Percentiles rank a stretch among this genome's conserved stretches.
These are phyloP conservation scores for Brachionus rubens DNA, from an alignment of 1,140 invertebrate genomes.

Conservation along the genomic window DNA sequence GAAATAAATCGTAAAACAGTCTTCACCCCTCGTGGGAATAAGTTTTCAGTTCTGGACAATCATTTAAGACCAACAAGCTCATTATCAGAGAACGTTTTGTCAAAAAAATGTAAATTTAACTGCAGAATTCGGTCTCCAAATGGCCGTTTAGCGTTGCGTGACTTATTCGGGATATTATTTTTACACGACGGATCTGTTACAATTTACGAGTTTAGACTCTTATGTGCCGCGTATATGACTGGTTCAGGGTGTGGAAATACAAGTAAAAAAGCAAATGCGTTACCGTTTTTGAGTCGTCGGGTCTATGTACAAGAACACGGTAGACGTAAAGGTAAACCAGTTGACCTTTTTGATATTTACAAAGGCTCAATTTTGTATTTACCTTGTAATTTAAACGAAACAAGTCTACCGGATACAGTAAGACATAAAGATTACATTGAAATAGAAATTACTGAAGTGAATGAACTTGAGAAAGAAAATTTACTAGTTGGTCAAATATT, in stretches of 20 bases:
- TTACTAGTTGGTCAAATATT: slow-evolving; percentile 13
- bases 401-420: not conserved
- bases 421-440: slow-evolving; percentile 2
- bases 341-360: slow-evolving; percentile 29
- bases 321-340: slow-evolving; percentile 3
- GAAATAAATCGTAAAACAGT: not conserved
- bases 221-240: slow-evolving; percentile 35
- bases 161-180: slow-evolving; percentile 27
- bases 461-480: slow-evolving; percentile 37
- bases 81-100: slow-evolving; percentile 1
- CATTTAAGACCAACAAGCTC: slow-evolving; percentile 30
- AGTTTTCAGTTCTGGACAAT: slow-evolving; percentile 6
- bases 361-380: slow-evolving; percentile 24
- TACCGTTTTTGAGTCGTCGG: slow-evolving; percentile 13
- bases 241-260: slow-evolving; percentile 14
- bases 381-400: not conserved
- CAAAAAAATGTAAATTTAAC: slow-evolving; percentile 45
- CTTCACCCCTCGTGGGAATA: slow-evolving; percentile 5
- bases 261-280: slow-evolving; percentile 44
- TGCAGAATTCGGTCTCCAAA: slow-evolving; percentile 33
- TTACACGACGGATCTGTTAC: slow-evolving; percentile 30
- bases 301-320: slow-evolving; percentile 3
- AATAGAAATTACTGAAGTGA: slow-evolving; percentile 12
- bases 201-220: slow-evolving; percentile 27
- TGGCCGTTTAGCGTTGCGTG: slow-evolving; percentile 10